Conservation (phyloP, 2,888 invertebrate species). For the Hipparchia sbordonii region DNA sequence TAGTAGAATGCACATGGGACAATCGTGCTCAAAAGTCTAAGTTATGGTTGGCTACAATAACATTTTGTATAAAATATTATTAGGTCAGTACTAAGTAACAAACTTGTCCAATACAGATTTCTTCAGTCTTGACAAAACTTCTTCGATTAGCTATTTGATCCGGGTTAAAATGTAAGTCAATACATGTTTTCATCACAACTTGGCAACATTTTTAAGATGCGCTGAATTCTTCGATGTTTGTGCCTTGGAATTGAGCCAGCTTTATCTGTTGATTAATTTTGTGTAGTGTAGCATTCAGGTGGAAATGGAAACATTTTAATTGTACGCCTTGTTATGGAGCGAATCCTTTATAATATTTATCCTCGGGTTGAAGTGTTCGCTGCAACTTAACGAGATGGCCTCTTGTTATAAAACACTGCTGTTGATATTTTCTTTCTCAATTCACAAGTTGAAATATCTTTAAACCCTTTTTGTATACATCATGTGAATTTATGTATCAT, state of each 20-base stretch:
- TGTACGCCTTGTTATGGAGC: constrained; percentile 38
- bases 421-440: constrained; percentile 18
- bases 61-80: not conserved
- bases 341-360: constrained; percentile 28
- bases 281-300: constrained; percentile 40
- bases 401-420: constrained; percentile 17
- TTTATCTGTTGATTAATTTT: constrained; percentile 40
- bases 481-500: not conserved
- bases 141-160: constrained; percentile 20
- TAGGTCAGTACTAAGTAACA: not conserved
- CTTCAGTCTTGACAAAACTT: constrained; percentile 24
- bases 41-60: not conserved
- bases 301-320: constrained; percentile 33
- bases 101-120: not conserved
- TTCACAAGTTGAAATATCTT: constrained; percentile 4
- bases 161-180: constrained; percentile 14
- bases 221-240: constrained; percentile 25
- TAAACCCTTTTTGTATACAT: not conserved
- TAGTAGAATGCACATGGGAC: constrained; percentile 63
- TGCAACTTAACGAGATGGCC: constrained; percentile 14
- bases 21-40: constrained; percentile 50
- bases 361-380: constrained; percentile 8
- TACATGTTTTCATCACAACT: constrained; percentile 30
- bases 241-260: constrained; percentile 37
- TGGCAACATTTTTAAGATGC: constrained; percentile 34